Evolutionary conservation across 2,797 vertebrate species (phyloP).

Genomic region (Channallabes apus): DNA sequence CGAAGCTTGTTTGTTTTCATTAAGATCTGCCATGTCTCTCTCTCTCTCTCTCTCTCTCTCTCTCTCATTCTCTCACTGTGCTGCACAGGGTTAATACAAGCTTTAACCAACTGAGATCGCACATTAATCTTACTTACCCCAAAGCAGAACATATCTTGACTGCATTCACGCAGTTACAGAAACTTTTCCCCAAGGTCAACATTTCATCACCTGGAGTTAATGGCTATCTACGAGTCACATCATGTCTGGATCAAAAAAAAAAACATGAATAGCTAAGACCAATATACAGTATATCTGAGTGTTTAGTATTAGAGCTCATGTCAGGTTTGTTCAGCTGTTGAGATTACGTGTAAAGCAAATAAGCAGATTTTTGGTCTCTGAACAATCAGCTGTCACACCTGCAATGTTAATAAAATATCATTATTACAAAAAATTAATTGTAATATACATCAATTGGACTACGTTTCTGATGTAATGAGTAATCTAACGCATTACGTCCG

Average conservation of each 20-base stretch:
- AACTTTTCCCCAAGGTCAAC: slow-evolving; percentile 38
- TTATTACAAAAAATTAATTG: background rate
- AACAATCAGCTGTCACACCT: background rate
- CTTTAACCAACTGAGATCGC: slow-evolving; percentile 30
- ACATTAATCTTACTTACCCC: slow-evolving; percentile 51
- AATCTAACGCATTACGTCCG: no score
- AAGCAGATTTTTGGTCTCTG: background rate
- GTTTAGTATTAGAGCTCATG: background rate
- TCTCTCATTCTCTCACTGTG: slow-evolving; percentile 6
- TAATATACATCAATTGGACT: background rate
- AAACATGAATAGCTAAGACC: background rate
- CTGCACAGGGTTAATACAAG: slow-evolving; percentile 42
- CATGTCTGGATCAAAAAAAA: slow-evolving; percentile 11
- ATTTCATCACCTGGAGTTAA: slow-evolving; percentile 43
- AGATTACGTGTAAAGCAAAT: slow-evolving; percentile 5
- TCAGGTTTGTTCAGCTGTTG: background rate
- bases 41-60: background rate
- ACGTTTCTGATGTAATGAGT: no score
- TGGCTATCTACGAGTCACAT: slow-evolving; percentile 17
- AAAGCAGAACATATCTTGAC: slow-evolving; percentile 45
- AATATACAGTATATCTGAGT: background rate
- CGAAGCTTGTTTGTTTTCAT: slow-evolving; percentile 31
- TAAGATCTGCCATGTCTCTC: slow-evolving; percentile 16
- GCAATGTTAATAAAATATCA: background rate
- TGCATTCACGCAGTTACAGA: slow-evolving; percentile 34